These are phyloP conservation scores for Hippopotamus amphibius DNA, from an alignment of 2,113 vertebrate genomes.

Conservation along the genomic window DNA sequence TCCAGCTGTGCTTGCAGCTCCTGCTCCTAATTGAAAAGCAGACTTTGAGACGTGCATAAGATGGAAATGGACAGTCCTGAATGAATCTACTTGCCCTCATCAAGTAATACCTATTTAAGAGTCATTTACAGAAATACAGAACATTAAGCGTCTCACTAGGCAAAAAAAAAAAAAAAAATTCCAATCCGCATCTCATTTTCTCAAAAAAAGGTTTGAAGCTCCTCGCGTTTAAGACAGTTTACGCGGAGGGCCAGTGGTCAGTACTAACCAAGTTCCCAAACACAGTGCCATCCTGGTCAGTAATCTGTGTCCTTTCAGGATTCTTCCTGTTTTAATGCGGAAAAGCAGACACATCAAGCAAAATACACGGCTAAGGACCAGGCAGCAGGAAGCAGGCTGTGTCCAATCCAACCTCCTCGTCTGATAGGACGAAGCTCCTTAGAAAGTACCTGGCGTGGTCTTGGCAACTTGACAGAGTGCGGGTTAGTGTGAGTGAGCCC, in stretches of 20 bases:
- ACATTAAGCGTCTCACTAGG: background rate
- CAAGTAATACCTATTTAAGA: background rate
- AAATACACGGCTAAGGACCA: background rate
- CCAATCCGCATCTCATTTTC: background rate
- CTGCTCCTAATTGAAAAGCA: background rate
- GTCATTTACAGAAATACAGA: background rate
- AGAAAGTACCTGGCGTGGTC: background rate
- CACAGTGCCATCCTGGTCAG: background rate
- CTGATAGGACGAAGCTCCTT: background rate
- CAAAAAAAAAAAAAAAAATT: background rate
- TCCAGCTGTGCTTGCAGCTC: background rate
- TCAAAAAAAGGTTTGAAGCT: background rate
- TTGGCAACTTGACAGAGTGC: background rate
- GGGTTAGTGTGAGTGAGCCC: background rate
- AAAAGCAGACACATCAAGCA: background rate
- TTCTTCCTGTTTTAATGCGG: background rate
- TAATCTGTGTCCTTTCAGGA: background rate
- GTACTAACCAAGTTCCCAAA: background rate
- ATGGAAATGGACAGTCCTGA: constrained; percentile 7
- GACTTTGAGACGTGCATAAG: background rate
- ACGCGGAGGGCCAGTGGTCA: background rate
- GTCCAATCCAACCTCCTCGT: background rate
- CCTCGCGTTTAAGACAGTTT: background rate
- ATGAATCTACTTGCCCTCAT: background rate
- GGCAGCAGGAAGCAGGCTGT: background rate